These are phyloP conservation scores for Poecile montanus DNA, from an alignment of 2,797 vertebrate species.

Conservation along the genomic window DNA sequence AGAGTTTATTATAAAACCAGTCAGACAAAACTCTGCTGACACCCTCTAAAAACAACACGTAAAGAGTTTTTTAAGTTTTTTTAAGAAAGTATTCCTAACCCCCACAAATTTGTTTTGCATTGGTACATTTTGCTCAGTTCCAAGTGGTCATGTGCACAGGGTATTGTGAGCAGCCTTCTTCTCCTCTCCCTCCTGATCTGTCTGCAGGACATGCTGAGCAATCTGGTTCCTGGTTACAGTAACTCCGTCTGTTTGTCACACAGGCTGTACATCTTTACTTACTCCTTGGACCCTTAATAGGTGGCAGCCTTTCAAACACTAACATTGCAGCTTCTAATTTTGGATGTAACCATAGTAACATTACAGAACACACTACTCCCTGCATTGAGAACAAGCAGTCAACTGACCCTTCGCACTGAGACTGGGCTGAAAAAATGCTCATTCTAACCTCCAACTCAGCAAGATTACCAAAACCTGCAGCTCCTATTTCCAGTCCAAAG, in stretches of 20 bases:
- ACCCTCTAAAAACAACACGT: accelerated
- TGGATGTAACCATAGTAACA: slow-evolving; percentile 55
- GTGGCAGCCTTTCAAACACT: slow-evolving; percentile 38
- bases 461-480: not conserved
- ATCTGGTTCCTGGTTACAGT: accelerated
- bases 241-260: not conserved
- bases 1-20: not conserved
- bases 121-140: not conserved
- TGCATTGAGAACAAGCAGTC: slow-evolving; percentile 30
- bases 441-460: not conserved
- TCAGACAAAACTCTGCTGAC: not conserved
- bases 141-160: accelerated
- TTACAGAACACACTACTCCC: slow-evolving; percentile 21
- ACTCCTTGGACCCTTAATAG: not conserved
- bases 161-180: not conserved
- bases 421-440: not conserved
- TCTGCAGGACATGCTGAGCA: not conserved
- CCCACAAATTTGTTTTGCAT: not conserved
- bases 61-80: not conserved
- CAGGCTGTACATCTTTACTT: not conserved
- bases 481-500: not conserved
- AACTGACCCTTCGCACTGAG: not conserved
- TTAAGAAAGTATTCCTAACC: not conserved
- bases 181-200: not conserved
- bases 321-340: slow-evolving; percentile 37